phyloP scores from a whole-genome alignment of 2,113 vertebrate species.

The Collichthys lucidus region DNA sequence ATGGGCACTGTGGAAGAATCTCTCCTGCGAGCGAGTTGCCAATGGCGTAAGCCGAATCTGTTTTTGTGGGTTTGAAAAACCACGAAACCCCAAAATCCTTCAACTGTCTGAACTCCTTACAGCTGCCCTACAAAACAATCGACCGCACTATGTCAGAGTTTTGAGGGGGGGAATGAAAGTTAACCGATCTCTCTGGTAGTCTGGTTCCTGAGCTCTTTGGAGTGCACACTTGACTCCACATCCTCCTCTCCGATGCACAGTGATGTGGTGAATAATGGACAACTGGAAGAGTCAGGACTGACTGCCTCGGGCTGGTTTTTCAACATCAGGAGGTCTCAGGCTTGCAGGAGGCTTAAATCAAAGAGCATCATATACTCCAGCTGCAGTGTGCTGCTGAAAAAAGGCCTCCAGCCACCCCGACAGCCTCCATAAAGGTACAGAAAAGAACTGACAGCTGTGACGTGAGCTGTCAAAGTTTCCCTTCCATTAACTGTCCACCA shows the following conservation, averaged over 20 bases:
- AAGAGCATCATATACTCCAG: neutral
- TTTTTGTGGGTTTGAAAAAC: conserved; percentile 41
- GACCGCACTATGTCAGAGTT: neutral
- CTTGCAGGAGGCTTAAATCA: conserved; percentile 39
- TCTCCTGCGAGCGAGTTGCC: neutral
- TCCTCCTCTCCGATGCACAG: conserved; percentile 14
- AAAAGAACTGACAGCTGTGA: conserved; percentile 25
- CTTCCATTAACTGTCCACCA: conserved; percentile 6
- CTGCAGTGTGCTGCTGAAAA: conserved; percentile 18
- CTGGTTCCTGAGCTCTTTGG: conserved; percentile 18
- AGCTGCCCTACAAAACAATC: neutral
- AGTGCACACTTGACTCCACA: conserved; percentile 7
- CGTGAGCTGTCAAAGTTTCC: conserved; percentile 23
- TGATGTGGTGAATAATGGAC: conserved; percentile 64
- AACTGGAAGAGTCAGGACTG: conserved; percentile 24
- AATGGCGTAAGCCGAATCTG: conserved; percentile 20
- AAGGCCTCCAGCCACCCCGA: conserved; percentile 24
- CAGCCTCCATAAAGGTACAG: conserved; percentile 9
- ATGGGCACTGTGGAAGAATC: neutral
- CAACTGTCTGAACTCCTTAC: conserved; percentile 5
- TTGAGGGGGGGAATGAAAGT: conserved; percentile 29
- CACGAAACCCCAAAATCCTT: conserved; percentile 36
- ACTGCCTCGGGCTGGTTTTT: conserved; percentile 45
- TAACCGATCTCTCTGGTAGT: conserved; percentile 16
- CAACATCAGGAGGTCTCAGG: conserved; percentile 36